Percentiles rank a stretch among this genome's conserved stretches.
phyloP scores from a whole-genome alignment of 1,140 invertebrate genomes.

The Drosophila sucinea region DNA sequence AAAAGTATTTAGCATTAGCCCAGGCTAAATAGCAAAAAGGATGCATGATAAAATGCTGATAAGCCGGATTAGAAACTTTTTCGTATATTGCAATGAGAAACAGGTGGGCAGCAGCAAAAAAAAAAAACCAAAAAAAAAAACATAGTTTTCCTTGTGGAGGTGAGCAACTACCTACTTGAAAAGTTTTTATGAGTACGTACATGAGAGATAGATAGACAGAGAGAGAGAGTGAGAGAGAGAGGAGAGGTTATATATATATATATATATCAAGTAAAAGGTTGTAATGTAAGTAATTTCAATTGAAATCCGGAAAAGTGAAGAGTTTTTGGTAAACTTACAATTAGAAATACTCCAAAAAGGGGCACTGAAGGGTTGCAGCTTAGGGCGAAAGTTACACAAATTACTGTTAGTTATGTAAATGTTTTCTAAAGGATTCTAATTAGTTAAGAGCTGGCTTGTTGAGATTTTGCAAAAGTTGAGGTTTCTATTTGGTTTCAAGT shows the following conservation, averaged over 20 bases:
- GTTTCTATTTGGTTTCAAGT: too few species aligned
- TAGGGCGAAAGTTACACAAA: too few species aligned
- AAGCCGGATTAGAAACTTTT: slow-evolving; percentile 36
- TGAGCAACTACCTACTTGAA: too few species aligned
- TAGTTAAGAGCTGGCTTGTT: too few species aligned
- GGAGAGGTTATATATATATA: too few species aligned
- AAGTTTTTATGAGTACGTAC: too few species aligned
- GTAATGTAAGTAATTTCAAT: slow-evolving; percentile 6
- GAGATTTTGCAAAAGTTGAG: too few species aligned
- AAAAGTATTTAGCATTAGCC: slow-evolving; percentile 43
- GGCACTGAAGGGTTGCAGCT: too few species aligned
- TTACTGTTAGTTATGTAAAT: too few species aligned
- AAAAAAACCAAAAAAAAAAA: neutral
- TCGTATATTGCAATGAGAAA: slow-evolving; percentile 17
- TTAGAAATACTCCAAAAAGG: neutral
- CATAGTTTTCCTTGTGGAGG: neutral
- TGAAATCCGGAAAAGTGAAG: neutral
- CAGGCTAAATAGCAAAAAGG: slow-evolving; percentile 1
- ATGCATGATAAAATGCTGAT: slow-evolving; percentile 26
- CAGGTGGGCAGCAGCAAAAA: slow-evolving; percentile 5
- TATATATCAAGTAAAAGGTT: slow-evolving; percentile 2
- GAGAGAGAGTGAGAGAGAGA: too few species aligned
- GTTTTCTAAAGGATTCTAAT: too few species aligned
- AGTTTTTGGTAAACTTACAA: neutral
- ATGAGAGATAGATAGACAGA: too few species aligned